Evolutionary conservation across 2,797 vertebrate genomes (phyloP).

Genomic region (Gadopsis marmoratus): DNA sequence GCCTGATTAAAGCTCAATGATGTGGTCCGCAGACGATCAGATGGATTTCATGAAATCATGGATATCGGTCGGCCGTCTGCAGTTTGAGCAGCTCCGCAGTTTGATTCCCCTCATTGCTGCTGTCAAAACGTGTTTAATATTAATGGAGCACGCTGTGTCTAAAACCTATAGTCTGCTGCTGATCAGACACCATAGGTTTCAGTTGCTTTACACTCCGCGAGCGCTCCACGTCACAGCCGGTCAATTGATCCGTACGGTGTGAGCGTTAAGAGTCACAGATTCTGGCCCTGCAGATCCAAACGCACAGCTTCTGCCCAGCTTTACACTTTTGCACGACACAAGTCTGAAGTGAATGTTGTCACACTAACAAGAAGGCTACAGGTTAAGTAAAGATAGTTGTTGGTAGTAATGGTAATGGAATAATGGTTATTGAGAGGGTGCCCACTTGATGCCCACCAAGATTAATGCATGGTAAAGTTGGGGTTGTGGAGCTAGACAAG

Average conservation of each 20-base stretch:
- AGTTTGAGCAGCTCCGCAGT: no score
- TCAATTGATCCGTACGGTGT: background rate
- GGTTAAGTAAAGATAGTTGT: background rate
- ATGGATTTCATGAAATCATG: background rate
- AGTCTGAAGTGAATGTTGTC: background rate
- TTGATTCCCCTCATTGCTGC: background rate
- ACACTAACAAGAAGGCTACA: background rate
- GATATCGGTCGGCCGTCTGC: no score
- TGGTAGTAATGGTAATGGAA: no score
- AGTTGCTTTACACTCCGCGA: background rate
- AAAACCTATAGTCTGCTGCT: background rate
- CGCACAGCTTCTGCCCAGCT: background rate
- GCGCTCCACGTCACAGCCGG: background rate
- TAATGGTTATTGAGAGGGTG: background rate
- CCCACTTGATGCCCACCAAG: no score
- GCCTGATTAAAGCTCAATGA: no score
- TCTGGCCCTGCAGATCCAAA: background rate
- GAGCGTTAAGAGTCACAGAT: background rate
- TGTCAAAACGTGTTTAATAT: background rate
- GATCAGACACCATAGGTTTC: background rate
- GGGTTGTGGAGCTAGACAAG: background rate
- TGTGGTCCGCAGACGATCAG: background rate
- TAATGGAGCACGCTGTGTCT: background rate
- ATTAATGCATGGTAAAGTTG: background rate
- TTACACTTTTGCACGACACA: background rate